A percentile compares a stretch with the other conserved stretches of the same genome.
Conservation (phyloP, 1,140 invertebrate species). For the Saccostrea glomerata region DNA sequence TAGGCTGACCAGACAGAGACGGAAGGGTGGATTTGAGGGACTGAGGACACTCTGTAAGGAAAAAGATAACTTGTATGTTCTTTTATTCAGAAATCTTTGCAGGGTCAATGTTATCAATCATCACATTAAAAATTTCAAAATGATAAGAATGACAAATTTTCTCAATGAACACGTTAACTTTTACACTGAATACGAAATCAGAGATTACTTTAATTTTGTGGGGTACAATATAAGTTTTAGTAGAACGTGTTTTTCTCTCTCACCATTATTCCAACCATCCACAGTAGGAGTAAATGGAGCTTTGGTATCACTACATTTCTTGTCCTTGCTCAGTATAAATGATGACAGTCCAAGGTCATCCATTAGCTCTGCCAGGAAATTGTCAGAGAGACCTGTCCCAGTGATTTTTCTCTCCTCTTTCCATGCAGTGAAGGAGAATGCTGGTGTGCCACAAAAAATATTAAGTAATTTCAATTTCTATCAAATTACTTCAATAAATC, state of each 20-base stretch:
- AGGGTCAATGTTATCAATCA: no score
- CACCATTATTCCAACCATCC: slow-evolving; percentile 36
- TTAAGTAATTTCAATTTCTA: neutral
- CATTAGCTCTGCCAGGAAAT: slow-evolving; percentile 35
- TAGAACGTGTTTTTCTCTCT: neutral
- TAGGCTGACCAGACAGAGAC: neutral
- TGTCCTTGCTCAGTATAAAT: neutral
- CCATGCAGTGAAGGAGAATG: slow-evolving; percentile 41
- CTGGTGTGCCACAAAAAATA: neutral
- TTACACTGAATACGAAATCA: no score
- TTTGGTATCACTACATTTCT: neutral
- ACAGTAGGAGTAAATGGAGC: neutral
- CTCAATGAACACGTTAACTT: no score
- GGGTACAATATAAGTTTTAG: no score
- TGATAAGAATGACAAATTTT: no score
- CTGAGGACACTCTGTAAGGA: slow-evolving; percentile 32
- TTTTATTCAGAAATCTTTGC: no score
- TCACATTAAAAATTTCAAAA: no score
- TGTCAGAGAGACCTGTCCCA: neutral
- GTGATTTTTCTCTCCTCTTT: slow-evolving; percentile 13
- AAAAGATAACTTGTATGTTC: neutral
- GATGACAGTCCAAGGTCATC: slow-evolving; percentile 26
- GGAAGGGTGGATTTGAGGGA: neutral
- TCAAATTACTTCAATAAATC: no score
- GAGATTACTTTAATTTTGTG: no score